Percentiles rank a stretch among this genome's conserved stretches.
Evolutionary conservation across 2,113 vertebrate genomes (phyloP).

Genomic region (Gymnarchus niloticus): DNA sequence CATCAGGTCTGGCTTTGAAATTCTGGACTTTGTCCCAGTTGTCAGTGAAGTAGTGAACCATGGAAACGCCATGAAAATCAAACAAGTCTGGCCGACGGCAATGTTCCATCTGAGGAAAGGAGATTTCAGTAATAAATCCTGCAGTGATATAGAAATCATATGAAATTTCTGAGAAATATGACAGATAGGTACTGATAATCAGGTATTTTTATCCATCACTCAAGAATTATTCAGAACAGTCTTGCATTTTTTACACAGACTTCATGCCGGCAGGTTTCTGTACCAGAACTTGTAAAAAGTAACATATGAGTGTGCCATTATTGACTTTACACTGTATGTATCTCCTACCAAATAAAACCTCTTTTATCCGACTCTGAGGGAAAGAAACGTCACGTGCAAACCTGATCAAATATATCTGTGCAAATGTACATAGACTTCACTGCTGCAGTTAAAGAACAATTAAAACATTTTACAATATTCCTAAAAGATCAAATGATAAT

Average conservation of each 20-base stretch:
- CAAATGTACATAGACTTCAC: background rate
- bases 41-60: constrained; percentile 27
- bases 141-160: background rate
- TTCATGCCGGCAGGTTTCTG: background rate
- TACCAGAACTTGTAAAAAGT: background rate
- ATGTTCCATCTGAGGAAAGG: background rate
- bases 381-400: background rate
- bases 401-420: background rate
- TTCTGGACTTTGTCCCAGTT: constrained; percentile 50
- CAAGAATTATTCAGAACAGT: background rate
- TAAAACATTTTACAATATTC: background rate
- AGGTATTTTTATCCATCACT: background rate
- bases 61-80: constrained; percentile 32
- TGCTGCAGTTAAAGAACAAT: background rate
- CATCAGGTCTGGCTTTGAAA: constrained; percentile 50
- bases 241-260: background rate
- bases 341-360: background rate
- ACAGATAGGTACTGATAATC: background rate
- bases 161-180: background rate
- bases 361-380: background rate
- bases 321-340: background rate
- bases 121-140: background rate
- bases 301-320: background rate
- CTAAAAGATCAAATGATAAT: background rate
- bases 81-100: constrained; percentile 12